Evolutionary conservation across 1,140 invertebrate genomes (phyloP), one percentile per base, ranked within the genome.

Genomic region (Caenorhabditis remanei): DNA sequence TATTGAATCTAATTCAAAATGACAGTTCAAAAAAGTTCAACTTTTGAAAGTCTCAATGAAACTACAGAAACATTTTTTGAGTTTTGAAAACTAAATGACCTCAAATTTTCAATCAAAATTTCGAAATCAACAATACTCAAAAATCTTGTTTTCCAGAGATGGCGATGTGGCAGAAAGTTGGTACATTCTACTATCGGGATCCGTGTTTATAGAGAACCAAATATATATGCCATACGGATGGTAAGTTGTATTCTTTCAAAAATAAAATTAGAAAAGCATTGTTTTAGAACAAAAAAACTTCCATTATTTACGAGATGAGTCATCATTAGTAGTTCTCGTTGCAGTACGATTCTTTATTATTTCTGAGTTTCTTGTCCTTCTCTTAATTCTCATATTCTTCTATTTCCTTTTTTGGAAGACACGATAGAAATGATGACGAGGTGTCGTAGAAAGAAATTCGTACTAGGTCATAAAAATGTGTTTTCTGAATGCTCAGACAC

Each of bases 171-270:
- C 87, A 48, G 63, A 75, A 67, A 96, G 96, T 91, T 96, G 96
- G 96, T 96, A 96, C 93, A 96, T 96, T 90, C 93, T 96, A 50
- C 94, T 96, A 46, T 95, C 95, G 14, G 96, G 96, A 63, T 96
- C 95, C 5, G 96, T 96, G n/a, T 96, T 96, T 94, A 96, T 96
- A 93, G 96, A 96, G 93, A 95, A 96, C 86, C 96, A 95, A 85
- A 96, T 96, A 95, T 96, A 95, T 91, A 93, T 96, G 85, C 96
- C 96, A 6, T 94, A 95, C 89, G 95, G 95, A 94, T 96, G 96
- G 96, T 96, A 94, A 94, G 93, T 92, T 41, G 32, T 21, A 14
- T 65, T 67, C 19, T 85, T 63, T 32, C 14, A 8, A 11, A 63
- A 63, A 16, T 41, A 40, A 40, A 1, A 32, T 43, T 24, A 46